Conservation (phyloP, 2,797 vertebrate species). For the Tokudaia muenninki region DNA sequence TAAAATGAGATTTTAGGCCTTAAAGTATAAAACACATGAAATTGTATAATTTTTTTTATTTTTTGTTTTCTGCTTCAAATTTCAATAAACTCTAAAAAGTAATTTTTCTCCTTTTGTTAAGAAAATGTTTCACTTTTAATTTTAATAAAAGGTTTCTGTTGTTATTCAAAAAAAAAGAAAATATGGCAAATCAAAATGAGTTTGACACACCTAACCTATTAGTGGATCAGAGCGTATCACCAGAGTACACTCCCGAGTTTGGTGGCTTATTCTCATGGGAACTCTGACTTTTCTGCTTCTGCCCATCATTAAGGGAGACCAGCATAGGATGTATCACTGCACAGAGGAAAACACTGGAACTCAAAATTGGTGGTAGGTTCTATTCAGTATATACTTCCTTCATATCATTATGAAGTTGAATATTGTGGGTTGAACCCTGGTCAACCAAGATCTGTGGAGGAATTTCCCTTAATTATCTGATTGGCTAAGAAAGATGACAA, state of each 20-base stretch:
- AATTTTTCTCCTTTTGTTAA: slow-evolving; percentile 60
- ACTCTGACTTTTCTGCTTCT: background rate
- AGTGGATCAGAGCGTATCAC: background rate
- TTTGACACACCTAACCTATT: background rate
- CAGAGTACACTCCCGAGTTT: background rate
- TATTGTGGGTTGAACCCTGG: background rate
- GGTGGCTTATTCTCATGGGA: background rate
- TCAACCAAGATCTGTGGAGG: background rate
- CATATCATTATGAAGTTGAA: background rate
- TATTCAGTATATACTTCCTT: background rate
- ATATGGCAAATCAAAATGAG: background rate
- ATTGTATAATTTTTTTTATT: slow-evolving; percentile 55
- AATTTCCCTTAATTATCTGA: too few species aligned
- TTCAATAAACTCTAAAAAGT: slow-evolving; percentile 80
- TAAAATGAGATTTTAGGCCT: slow-evolving; percentile 74
- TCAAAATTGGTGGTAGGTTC: background rate
- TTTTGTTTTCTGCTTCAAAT: slow-evolving; percentile 75
- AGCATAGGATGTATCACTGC: too few species aligned
- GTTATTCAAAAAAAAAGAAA: background rate
- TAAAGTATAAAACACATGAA: slow-evolving; percentile 70
- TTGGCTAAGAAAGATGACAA: too few species aligned
- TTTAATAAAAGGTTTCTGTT: background rate
- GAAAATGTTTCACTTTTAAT: slow-evolving; percentile 37
- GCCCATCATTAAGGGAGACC: too few species aligned
- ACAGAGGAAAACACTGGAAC: too few species aligned